Percentiles rank a stretch among this genome's conserved stretches.
Conservation (phyloP, 2,888 invertebrate species). For the Mesorhabditis sp. region DNA sequence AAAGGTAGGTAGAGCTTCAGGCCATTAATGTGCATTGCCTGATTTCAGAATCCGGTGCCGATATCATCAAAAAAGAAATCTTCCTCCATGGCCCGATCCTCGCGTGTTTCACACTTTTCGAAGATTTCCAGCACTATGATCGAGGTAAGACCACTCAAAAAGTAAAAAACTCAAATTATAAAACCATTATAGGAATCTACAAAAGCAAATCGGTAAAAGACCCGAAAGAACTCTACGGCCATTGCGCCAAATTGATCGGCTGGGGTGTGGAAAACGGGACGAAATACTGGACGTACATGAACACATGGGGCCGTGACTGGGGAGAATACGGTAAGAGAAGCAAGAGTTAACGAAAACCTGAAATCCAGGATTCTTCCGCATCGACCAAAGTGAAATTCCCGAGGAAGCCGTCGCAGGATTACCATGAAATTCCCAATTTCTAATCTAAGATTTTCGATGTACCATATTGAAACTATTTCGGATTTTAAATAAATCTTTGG, state of each 20-base stretch:
- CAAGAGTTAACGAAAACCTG: neutral
- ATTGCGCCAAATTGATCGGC: slow-evolving; percentile 5
- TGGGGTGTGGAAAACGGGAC: slow-evolving; percentile 3
- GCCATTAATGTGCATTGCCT: too few species aligned
- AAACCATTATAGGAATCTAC: neutral
- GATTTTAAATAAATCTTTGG: too few species aligned
- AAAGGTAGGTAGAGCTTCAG: too few species aligned
- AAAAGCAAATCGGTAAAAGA: neutral
- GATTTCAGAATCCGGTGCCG: neutral
- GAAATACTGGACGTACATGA: neutral
- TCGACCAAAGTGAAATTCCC: slow-evolving; percentile 2
- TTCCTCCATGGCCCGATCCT: neutral
- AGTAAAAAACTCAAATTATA: neutral
- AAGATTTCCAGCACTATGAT: neutral
- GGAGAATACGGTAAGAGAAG: slow-evolving; percentile 4
- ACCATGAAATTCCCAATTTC: neutral
- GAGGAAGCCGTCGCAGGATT: neutral
- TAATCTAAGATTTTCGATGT: too few species aligned
- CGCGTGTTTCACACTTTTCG: slow-evolving; percentile 1
- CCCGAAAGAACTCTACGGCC: neutral
- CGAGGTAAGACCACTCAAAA: neutral
- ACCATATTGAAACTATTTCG: too few species aligned
- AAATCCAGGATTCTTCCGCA: slow-evolving; percentile 4
- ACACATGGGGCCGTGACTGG: slow-evolving; percentile 9
- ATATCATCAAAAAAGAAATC: neutral